These are phyloP conservation scores for Homalodisca vitripennis DNA, from an alignment of 1,140 invertebrate genomes.

Conservation along the genomic window DNA sequence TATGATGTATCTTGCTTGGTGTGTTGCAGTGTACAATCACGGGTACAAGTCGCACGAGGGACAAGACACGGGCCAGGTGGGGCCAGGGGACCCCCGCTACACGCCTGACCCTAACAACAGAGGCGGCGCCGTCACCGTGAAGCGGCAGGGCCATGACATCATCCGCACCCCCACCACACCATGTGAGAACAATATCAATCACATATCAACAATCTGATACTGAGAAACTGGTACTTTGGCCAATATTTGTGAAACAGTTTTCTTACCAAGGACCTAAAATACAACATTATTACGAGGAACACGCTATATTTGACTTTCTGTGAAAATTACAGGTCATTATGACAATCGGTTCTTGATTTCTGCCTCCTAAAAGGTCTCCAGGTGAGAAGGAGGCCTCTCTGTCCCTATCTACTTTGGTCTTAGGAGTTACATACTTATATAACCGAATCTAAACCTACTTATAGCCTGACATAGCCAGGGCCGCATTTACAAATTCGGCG, in stretches of 20 bases:
- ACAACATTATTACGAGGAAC: no score
- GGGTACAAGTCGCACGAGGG: conserved; percentile 42
- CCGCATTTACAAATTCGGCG: no score
- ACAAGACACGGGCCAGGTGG: conserved; percentile 31
- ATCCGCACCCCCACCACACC: conserved; percentile 64
- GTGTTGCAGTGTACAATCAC: conserved; percentile 41
- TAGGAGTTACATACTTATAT: no score
- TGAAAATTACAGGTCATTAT: no score
- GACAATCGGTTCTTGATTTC: no score
- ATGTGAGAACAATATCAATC: conserved; percentile 40
- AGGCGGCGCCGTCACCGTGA: conserved; percentile 51
- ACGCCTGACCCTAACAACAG: conserved; percentile 74
- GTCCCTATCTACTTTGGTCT: no score
- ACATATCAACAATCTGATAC: neutral
- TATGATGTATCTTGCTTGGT: conserved; percentile 1
- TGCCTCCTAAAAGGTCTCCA: no score
- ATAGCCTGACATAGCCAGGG: no score
- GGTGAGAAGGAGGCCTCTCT: no score
- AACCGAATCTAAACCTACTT: no score
- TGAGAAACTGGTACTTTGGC: conserved; percentile 15
- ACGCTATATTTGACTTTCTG: no score
- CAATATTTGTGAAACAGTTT: conserved; percentile 24
- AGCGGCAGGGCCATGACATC: conserved; percentile 62
- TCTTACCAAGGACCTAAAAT: no score
- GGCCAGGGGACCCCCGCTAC: conserved; percentile 61